Evolutionary conservation across 2,888 invertebrate genomes (phyloP).

Genomic region (Pardosa pseudoannulata): DNA sequence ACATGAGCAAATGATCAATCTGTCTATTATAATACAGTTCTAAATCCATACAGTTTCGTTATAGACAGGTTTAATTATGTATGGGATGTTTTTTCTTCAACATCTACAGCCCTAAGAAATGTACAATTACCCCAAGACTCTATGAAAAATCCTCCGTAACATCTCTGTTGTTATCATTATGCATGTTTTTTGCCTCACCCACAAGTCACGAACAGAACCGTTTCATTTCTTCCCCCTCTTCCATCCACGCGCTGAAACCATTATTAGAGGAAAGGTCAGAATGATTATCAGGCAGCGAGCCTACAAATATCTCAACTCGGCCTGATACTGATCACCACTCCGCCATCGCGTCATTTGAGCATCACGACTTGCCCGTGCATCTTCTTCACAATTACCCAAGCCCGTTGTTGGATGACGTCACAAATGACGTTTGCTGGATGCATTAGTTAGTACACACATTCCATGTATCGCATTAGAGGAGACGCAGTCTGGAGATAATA

Average conservation of each 20-base stretch:
- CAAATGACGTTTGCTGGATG: background rate
- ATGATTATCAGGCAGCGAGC: background rate
- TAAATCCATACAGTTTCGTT: too few species aligned
- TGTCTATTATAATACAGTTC: too few species aligned
- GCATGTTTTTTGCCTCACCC: too few species aligned
- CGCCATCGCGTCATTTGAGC: background rate
- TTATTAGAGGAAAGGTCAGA: background rate
- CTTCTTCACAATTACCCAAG: background rate
- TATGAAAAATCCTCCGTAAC: too few species aligned
- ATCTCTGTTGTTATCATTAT: too few species aligned
- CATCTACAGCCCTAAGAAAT: too few species aligned
- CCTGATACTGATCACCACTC: background rate
- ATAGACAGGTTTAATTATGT: too few species aligned
- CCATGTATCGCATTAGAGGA: background rate
- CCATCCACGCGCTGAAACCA: background rate
- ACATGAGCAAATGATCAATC: too few species aligned
- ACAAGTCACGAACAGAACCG: background rate
- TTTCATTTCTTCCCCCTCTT: background rate
- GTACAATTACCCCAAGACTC: too few species aligned
- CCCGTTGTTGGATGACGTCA: background rate
- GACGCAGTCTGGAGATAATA: background rate
- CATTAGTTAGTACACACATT: background rate
- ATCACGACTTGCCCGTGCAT: background rate
- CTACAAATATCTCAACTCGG: background rate
- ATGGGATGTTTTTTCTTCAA: too few species aligned